Percentiles rank a stretch among this genome's conserved stretches.
phyloP scores from a whole-genome alignment of 2,113 vertebrate species.

The Elephantulus edwardii region DNA sequence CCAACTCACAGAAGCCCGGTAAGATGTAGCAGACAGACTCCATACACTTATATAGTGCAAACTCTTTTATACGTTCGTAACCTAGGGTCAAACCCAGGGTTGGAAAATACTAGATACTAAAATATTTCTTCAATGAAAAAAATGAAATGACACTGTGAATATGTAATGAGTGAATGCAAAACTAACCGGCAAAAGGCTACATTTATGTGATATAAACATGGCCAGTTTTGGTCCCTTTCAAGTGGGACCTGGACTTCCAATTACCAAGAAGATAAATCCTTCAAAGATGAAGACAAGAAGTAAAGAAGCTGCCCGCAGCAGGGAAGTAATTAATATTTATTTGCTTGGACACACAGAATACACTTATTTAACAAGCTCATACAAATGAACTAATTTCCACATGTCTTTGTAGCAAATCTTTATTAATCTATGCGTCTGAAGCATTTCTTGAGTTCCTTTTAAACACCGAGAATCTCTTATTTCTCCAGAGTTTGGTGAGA shows the following conservation, averaged over 20 bases:
- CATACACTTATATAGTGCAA: neutral
- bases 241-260: neutral
- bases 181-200: neutral
- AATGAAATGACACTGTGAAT: neutral
- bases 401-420: neutral
- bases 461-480: neutral
- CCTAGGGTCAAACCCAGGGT: neutral
- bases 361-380: neutral
- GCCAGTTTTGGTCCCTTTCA: conserved; percentile 9
- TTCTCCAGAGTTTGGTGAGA: conserved; percentile 48
- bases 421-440: neutral
- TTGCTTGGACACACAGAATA: neutral
- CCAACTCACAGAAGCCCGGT: too few species aligned
- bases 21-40: too few species aligned
- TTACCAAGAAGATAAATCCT: neutral
- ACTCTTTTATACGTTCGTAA: neutral
- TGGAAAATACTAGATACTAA: neutral
- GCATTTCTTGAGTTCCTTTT: conserved; percentile 25
- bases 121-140: conserved; percentile 14
- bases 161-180: neutral
- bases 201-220: neutral
- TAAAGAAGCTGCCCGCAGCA: neutral
- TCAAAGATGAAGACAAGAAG: neutral
- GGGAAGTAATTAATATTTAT: neutral
- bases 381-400: neutral